Evolutionary conservation across 2,113 vertebrate genomes (phyloP).

Genomic region (Proterorhinus semilunaris): DNA sequence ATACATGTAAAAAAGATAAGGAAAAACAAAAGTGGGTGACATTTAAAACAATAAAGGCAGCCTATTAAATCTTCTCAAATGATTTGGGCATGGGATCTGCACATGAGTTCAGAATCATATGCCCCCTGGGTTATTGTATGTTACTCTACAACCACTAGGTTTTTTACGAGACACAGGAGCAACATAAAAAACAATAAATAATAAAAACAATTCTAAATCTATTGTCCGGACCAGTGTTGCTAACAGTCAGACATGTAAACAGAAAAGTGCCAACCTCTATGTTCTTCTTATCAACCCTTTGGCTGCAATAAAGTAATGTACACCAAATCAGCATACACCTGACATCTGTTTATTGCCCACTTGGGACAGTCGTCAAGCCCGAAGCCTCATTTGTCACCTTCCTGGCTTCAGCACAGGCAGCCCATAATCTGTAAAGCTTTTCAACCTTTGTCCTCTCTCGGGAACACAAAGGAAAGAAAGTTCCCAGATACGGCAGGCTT

Average conservation of each 20-base stretch:
- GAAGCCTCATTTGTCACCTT: neutral
- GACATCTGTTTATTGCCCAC: neutral
- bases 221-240: neutral
- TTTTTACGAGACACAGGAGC: neutral
- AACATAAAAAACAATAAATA: neutral
- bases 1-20: neutral
- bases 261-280: neutral
- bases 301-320: neutral
- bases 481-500: neutral
- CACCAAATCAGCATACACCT: neutral
- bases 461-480: neutral
- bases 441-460: slow-evolving; percentile 1
- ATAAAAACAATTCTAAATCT: neutral
- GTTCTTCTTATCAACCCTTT: neutral
- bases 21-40: too few species aligned
- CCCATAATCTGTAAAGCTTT: slow-evolving; percentile 3
- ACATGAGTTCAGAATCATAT: too few species aligned
- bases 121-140: too few species aligned
- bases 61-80: too few species aligned
- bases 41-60: too few species aligned
- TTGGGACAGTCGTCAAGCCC: neutral
- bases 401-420: neutral
- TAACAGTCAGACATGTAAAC: neutral
- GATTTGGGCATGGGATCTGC: too few species aligned
- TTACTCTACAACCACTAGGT: neutral